phyloP scores from a whole-genome alignment of 2,113 vertebrate genomes.

The Mustela nigripes region DNA sequence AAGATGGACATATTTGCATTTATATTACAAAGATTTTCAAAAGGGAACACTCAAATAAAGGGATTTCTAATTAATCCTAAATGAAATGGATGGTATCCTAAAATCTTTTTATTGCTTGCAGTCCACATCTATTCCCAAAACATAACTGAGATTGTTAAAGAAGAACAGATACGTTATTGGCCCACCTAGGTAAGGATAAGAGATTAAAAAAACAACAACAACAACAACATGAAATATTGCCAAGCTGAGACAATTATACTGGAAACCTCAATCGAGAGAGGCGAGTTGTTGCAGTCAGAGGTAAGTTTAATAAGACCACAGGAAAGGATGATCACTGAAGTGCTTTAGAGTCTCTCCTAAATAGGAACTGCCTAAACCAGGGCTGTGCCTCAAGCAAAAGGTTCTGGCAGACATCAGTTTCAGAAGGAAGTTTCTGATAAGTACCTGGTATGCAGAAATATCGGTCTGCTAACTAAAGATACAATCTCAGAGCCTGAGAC shows the following conservation, averaged over 20 bases:
- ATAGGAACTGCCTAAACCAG: neutral
- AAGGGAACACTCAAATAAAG: neutral
- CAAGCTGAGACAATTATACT: neutral
- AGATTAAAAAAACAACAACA: neutral
- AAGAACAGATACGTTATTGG: neutral
- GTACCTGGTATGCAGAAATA: neutral
- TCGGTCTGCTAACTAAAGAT: neutral
- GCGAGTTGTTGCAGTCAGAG: neutral
- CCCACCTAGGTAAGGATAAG: conserved; percentile 8
- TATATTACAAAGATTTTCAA: neutral
- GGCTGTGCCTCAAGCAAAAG: neutral
- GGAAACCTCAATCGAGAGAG: neutral
- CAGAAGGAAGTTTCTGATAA: neutral
- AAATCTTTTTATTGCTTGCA: conserved; percentile 14
- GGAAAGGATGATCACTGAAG: neutral
- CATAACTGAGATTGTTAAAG: conserved; percentile 34
- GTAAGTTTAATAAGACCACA: neutral
- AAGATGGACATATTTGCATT: neutral
- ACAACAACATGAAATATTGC: neutral
- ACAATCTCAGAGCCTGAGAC: neutral
- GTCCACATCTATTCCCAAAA: conserved; percentile 8
- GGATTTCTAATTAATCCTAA: neutral
- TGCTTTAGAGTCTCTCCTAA: neutral
- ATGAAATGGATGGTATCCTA: conserved; percentile 10
- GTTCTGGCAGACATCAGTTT: neutral